phyloP scores from a whole-genome alignment of 2,113 vertebrate genomes.

The Ageneiosus marmoratus region DNA sequence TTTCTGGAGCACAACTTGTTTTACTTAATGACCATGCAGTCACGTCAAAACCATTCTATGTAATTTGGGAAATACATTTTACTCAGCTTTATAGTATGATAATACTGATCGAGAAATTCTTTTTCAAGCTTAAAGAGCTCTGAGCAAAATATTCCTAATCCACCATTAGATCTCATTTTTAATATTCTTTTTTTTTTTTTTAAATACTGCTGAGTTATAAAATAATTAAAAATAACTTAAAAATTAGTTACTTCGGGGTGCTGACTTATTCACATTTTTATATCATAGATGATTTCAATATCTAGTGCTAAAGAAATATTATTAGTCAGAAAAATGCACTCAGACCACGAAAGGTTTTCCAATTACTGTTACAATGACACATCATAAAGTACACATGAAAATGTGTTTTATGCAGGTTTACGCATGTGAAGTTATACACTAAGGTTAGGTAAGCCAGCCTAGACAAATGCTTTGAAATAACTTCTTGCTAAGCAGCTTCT shows the following conservation, averaged over 20 bases:
- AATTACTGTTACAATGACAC: slow-evolving; percentile 1
- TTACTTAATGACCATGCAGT: slow-evolving; percentile 37
- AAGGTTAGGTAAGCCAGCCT: slow-evolving; percentile 46
- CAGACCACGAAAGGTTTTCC: not conserved
- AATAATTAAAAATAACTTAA: slow-evolving; percentile 1
- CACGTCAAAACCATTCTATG: slow-evolving; percentile 1
- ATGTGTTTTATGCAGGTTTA: slow-evolving; percentile 5
- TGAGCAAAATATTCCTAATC: not conserved
- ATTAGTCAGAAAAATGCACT: not conserved
- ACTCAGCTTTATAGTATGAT: not conserved
- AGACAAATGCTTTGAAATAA: slow-evolving; percentile 43
- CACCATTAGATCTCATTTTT: not conserved
- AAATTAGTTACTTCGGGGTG: not conserved
- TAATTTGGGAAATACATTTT: slow-evolving; percentile 28
- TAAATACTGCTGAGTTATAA: slow-evolving; percentile 1
- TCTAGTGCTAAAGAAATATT: not conserved
- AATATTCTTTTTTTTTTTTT: slow-evolving; percentile 26
- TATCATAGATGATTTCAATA: not conserved
- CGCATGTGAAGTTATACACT: slow-evolving; percentile 36
- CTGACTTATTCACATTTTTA: not conserved
- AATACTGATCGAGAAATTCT: not conserved
- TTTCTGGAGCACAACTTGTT: slow-evolving; percentile 38
- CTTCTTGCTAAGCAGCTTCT: slow-evolving; percentile 59
- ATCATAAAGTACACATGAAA: not conserved
- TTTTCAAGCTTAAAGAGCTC: slow-evolving; percentile 11